phyloP scores from a whole-genome alignment of 2,888 invertebrate genomes.

The Stegana nigrithorax region DNA sequence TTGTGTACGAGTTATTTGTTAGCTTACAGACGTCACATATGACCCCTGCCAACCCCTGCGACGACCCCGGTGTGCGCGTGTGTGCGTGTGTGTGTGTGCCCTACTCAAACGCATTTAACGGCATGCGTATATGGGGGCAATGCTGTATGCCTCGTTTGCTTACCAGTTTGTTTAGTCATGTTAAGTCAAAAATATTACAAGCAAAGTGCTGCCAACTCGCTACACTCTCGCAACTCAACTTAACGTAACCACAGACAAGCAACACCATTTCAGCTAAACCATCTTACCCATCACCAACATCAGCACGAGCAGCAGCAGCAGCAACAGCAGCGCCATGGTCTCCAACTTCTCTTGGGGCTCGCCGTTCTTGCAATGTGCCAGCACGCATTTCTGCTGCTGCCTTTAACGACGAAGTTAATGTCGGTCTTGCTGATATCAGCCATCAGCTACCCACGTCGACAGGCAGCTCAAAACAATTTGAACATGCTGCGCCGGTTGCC shows the following conservation, averaged over 20 bases:
- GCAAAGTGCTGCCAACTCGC: not conserved
- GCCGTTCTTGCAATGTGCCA: not conserved
- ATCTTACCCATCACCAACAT: no score
- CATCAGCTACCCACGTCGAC: no score
- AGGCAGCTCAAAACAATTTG: no score
- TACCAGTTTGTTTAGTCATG: conserved; percentile 20
- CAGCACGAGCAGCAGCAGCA: no score
- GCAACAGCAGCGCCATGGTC: no score
- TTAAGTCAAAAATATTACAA: conserved; percentile 16
- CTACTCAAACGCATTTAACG: not conserved
- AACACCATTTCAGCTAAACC: not conserved
- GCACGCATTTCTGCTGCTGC: no score
- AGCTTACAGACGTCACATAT: conserved; percentile 24
- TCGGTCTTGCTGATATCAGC: no score
- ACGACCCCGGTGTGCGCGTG: not conserved
- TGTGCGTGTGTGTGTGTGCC: not conserved
- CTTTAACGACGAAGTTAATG: no score
- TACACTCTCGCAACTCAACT: no score
- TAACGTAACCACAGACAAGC: no score
- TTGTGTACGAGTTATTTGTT: conserved; percentile 11
- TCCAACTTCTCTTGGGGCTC: not conserved
- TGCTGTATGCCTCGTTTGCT: conserved; percentile 1
- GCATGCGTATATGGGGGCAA: not conserved
- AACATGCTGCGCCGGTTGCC: no score
- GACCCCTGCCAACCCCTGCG: conserved; percentile 22